A percentile compares a stretch with the other conserved stretches of the same genome.
These are phyloP conservation scores for Strongylocentrotus purpuratus DNA, from an alignment of 35 echinoderm and acorn worm genomes.

Conservation along the genomic window DNA sequence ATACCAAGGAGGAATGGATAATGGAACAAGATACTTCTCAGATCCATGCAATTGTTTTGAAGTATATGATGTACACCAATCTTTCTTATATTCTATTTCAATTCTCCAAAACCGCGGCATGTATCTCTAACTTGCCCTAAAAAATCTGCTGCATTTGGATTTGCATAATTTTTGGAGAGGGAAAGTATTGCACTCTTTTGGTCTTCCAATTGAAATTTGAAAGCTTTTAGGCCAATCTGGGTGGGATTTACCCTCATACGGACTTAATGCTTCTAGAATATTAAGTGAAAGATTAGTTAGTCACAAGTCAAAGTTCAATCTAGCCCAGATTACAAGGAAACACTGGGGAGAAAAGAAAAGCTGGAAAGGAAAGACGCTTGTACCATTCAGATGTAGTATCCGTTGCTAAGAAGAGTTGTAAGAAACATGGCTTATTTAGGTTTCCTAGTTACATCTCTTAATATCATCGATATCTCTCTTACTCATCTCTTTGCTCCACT, in stretches of 20 bases:
- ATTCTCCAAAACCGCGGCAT: neutral
- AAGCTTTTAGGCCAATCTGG: neutral
- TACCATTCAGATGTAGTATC: neutral
- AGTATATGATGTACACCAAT: slow-evolving; percentile 1
- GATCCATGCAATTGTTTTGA: neutral
- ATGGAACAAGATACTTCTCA: neutral
- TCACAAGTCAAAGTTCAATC: slow-evolving; percentile 1
- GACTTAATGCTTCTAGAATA: neutral
- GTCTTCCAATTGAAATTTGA: neutral
- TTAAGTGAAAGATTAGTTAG: slow-evolving; percentile 18
- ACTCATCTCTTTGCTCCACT: neutral
- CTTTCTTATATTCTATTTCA: slow-evolving; percentile 19
- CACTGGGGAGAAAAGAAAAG: neutral
- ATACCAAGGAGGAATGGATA: neutral
- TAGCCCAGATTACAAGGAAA: neutral
- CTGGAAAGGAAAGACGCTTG: neutral
- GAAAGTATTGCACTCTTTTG: neutral
- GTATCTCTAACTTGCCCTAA: neutral
- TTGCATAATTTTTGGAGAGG: neutral
- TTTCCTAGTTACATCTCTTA: neutral
- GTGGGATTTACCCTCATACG: neutral
- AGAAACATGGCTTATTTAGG: slow-evolving; percentile 10
- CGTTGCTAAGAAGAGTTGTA: neutral
- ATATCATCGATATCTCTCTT: neutral
- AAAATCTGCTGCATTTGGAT: neutral